Evolutionary conservation across 2,797 vertebrate species (phyloP), one percentile per base, ranked within the genome.

Genomic region (Anguilla anguilla): DNA sequence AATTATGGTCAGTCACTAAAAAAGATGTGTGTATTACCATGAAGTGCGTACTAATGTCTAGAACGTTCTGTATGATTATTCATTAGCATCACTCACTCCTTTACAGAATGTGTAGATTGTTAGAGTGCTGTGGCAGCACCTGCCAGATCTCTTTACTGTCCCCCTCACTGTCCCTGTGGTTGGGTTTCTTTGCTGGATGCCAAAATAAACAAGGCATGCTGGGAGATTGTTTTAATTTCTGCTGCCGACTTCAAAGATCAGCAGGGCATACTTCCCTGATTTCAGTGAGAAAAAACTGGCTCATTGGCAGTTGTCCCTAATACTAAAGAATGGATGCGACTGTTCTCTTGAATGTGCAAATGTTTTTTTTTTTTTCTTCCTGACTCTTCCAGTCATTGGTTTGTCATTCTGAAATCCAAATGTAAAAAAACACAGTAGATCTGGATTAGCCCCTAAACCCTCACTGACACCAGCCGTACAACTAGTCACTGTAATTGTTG

Each of bases 1-100:
- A 88, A 53, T 85, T 89, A 84, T 51, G 86, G 86, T 64, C 67
- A 85, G 77, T 4, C 51, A 79, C 77, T 85, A 55, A 35, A 77
- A 6, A 77, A 77, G 17, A 17, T 22, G 35, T 51, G 25, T n/a
- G 81, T 49, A 25, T 53, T 53, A 39, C 35, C 39, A 77, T 19
- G 31, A 77, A 39, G 43, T 10, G 43, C 5, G 43, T 46, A 46
- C 43, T 46, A 43, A 77, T 77, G 35, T 17, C 64, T 28, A 35
- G n/a, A 31, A 69, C 7, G 28, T 3, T 79, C 31, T 46, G 6
- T 82, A 43, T 22, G 6, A 83, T 49, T 25, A 83, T 83, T 83
- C 25, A 53, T 53, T 53, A 11, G 49, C 15, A 53, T 83, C 28
- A 43, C 59, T 53, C 53, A 39, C 22, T 59, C 85, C 55, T 46